Evolutionary conservation across 2,797 vertebrate genomes (phyloP), one percentile per base, ranked within the genome.

Genomic region (Esox masquinongy): DNA sequence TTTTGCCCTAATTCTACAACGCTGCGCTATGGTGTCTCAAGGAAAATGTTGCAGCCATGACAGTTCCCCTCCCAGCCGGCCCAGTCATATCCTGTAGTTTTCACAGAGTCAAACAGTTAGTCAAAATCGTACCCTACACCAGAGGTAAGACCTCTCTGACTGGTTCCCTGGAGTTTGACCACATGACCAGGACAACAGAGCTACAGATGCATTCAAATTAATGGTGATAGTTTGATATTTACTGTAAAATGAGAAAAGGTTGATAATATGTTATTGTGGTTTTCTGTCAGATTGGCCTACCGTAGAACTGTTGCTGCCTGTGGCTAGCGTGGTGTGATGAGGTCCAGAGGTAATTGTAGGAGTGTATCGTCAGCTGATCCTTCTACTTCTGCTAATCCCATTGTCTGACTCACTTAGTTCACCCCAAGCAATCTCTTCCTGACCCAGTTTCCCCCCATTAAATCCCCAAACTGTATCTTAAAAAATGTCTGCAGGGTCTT

Each of bases 401-500:
- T 91, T 91, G 88, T 90, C 86, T 87, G 86, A 31, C 68, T 93
- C 91, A 85, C 77, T 88, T 91, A 91, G 86, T 85, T 89, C 89
- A 90, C 90, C 90, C 82, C 74, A 34, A 91, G 90, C 88, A 87
- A 92, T 92, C 90, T 92, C 86, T 66, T 24, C 79, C 68, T 91
- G 91, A 92, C 93, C 93, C 89, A 93, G 80, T 92, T 93, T 82
- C 74, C 68, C 29, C n/a, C 74, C 51, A 68, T 74, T 76, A 47
- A 82, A 80, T 74, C 83, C 74, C 78, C 74, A 67, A 53, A 70
- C 71, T 61, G 26, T 47, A 31, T 69, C 39, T 51, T 29, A 11
- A 68, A 22, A 24, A 69, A 61, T 22, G 22, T 22, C 56, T 24
- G 56, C 22, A 24, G 56, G 56, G 22, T 61, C 56, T 61, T 61